These are phyloP conservation scores for Dilophus febrilis DNA, from an alignment of 2,888 invertebrate genomes.

Conservation along the genomic window DNA sequence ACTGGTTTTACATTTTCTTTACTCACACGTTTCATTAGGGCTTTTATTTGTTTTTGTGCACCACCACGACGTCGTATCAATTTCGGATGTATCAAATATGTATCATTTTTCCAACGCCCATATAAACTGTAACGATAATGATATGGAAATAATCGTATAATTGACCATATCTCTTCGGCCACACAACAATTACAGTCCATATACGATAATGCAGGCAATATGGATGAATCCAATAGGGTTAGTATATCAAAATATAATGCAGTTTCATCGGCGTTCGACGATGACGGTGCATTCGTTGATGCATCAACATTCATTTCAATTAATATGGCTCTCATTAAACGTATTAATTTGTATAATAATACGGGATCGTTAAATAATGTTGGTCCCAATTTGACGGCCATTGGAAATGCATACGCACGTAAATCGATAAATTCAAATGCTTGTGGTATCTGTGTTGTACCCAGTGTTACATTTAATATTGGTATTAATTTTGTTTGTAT, in stretches of 20 bases:
- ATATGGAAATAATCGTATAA: slow-evolving; percentile 73
- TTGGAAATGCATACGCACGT: slow-evolving; percentile 61
- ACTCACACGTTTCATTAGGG: slow-evolving; percentile 91
- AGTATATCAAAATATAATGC: slow-evolving; percentile 66
- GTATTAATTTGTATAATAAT: slow-evolving; percentile 70
- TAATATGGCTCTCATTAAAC: slow-evolving; percentile 31
- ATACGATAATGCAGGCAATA: slow-evolving; percentile 80
- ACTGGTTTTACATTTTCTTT: slow-evolving; percentile 97
- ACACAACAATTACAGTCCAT: slow-evolving; percentile 91
- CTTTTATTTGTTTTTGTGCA: slow-evolving; percentile 80
- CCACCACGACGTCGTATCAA: slow-evolving; percentile 72
- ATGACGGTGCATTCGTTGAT: slow-evolving; percentile 14
- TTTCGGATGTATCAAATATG: slow-evolving; percentile 62
- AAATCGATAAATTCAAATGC: slow-evolving; percentile 57
- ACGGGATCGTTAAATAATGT: slow-evolving; percentile 75
- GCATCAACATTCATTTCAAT: slow-evolving; percentile 26
- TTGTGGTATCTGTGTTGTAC: slow-evolving; percentile 12
- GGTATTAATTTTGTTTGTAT: slow-evolving; percentile 12
- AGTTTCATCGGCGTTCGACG: slow-evolving; percentile 21
- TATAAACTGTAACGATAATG: slow-evolving; percentile 76
- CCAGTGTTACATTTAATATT: too few species aligned
- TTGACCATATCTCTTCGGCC: slow-evolving; percentile 89
- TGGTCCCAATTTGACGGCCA: slow-evolving; percentile 72
- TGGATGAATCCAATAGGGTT: slow-evolving; percentile 69
- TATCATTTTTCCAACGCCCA: slow-evolving; percentile 91